Evolutionary conservation across 2,888 invertebrate genomes (phyloP).

Genomic region (Hirtodrosophila cameraria): DNA sequence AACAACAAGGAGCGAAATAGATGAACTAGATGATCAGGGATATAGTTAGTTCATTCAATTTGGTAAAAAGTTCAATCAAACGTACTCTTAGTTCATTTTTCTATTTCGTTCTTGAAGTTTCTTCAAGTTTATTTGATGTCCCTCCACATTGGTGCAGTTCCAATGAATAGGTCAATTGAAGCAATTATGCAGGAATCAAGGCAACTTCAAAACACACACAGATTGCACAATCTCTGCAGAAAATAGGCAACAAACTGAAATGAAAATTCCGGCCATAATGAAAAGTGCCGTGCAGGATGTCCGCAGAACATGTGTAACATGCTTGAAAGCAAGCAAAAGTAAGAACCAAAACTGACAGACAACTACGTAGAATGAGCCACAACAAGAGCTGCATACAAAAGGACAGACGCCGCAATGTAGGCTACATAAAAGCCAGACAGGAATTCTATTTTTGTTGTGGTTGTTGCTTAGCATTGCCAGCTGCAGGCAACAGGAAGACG

Average conservation of each 20-base stretch:
- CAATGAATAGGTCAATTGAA: no score
- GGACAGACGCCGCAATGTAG: constrained; percentile 29
- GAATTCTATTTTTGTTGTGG: not conserved
- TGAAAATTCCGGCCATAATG: constrained; percentile 61
- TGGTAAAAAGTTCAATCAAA: no score
- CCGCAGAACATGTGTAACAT: constrained; percentile 45
- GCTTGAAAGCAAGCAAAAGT: constrained; percentile 2
- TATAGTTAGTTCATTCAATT: no score
- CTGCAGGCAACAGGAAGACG: constrained; percentile 52
- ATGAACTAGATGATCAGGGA: no score
- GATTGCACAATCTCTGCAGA: constrained; percentile 33
- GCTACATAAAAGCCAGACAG: constrained; percentile 40
- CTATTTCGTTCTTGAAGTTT: no score
- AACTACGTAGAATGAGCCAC: not conserved
- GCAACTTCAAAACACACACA: no score
- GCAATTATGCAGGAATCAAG: no score
- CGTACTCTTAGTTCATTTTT: no score
- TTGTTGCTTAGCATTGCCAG: constrained; percentile 29
- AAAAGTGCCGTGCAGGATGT: constrained; percentile 47
- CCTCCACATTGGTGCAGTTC: no score
- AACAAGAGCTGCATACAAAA: constrained; percentile 21
- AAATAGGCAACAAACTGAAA: constrained; percentile 39
- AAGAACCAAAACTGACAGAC: constrained; percentile 20
- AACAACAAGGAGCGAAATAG: no score
- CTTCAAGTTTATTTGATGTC: no score